Evolutionary conservation across 2,113 vertebrate genomes (phyloP).

Genomic region (Cavia aperea): DNA sequence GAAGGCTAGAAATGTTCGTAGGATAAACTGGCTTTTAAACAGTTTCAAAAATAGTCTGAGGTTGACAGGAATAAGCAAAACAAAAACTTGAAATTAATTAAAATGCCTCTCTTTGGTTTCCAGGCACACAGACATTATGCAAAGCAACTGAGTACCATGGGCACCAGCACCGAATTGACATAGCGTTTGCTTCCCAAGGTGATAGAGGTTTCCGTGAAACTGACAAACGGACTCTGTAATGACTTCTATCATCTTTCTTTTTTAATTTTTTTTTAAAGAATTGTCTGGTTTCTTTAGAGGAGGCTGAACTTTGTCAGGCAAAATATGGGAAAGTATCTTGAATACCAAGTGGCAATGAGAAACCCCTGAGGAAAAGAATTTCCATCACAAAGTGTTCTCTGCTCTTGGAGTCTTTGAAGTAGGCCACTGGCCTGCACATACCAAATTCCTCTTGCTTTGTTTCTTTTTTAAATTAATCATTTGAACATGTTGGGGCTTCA

Average conservation of each 20-base stretch:
- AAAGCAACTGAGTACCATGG: not conserved
- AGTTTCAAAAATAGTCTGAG: conserved; percentile 28
- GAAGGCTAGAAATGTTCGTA: conserved; percentile 7
- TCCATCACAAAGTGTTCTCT: conserved; percentile 78
- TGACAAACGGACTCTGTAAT: conserved; percentile 52
- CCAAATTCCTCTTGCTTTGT: conserved; percentile 74
- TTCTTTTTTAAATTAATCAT: conserved; percentile 79
- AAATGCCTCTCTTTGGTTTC: conserved; percentile 44
- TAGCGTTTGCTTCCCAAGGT: not conserved
- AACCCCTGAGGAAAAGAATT: conserved; percentile 74
- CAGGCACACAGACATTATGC: conserved; percentile 41
- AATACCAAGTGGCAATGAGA: conserved; percentile 71
- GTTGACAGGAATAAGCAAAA: conserved; percentile 41
- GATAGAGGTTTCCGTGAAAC: conserved; percentile 42
- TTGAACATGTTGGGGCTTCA: conserved; percentile 75
- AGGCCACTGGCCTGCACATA: conserved; percentile 68
- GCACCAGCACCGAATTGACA: not conserved
- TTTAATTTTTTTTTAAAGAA: conserved; percentile 46
- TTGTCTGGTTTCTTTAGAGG: conserved; percentile 54
- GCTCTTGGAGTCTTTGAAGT: conserved; percentile 78
- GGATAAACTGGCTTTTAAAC: conserved; percentile 30
- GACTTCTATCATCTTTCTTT: conserved; percentile 55
- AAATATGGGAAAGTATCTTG: conserved; percentile 68
- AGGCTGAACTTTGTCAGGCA: conserved; percentile 61
- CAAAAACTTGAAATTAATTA: conserved; percentile 54